Base-by-base conservation (phyloP, 2,113 vertebrate species). In the Trematomus loennbergii region DNA sequence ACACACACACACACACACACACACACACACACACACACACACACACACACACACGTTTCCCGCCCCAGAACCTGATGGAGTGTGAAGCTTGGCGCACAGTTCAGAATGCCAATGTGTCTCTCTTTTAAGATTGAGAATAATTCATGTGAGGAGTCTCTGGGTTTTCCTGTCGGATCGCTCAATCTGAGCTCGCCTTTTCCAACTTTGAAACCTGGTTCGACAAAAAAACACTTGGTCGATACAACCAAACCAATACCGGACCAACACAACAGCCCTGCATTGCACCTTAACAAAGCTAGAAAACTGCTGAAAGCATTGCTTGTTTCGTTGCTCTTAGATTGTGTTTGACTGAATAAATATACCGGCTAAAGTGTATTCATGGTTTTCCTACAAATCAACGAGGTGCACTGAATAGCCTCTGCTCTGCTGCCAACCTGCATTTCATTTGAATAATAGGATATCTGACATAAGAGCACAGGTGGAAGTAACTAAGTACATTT, bases 31-130 rank as follows among this genome's bases (percentile, higher is more conserved):
- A 62, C 54, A 58, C 29, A 15, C 63, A 54, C 45, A 7, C 61
- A 52, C 11, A 9, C 54, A 57, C 33, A 17, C 9, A 55, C 46
- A 58, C 54, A 54, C 4, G 1, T 40, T 59, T 29, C 65, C 62
- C 57, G 85, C 77, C 63, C 69, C 72, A 48, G 67, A 69, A 71
- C 48, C 79, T 87, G 82, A 79, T 79, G 83, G 75, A 81, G 85
- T 80, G 86, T 85, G 88, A 82, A 66, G 83, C 75, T 82, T 64
- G 3, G 78, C 66, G 80, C 63, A 73, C 71, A 77, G 80, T 78
- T 89, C 72, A 83, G 91, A 88, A 90, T 91, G 78, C 82, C 76
- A 81, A 91, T 89, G 81, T 29, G 48, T 57, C 73, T 77, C 55
- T 79, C 61, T 58, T 71, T 88, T 86, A 85, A 82, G 64, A 16